Percentiles rank a stretch among this genome's conserved stretches.
Conservation (phyloP, 2,888 invertebrate genomes). For the Scaptomyza reducta region DNA sequence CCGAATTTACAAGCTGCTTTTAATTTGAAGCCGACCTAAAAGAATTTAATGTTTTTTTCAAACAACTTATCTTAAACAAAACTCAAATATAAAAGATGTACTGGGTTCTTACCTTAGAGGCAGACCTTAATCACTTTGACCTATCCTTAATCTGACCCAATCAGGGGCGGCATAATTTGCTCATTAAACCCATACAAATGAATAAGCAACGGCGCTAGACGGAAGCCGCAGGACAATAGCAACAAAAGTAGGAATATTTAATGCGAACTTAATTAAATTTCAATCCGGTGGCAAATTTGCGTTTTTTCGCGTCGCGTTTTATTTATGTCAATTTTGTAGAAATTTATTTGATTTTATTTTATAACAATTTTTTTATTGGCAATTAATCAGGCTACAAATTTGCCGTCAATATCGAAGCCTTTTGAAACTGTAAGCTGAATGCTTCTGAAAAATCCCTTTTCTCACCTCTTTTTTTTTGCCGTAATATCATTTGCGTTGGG, state of each 20-base stretch:
- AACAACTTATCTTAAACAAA: background rate
- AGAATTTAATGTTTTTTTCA: background rate
- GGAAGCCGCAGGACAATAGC: background rate
- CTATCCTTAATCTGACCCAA: conserved; percentile 19
- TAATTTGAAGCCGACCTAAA: background rate
- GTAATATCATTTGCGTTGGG: conserved; percentile 1
- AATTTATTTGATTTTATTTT: conserved; percentile 2
- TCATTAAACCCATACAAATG: conserved; percentile 37
- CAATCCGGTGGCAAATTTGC: conserved; percentile 20
- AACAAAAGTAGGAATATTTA: conserved; percentile 14
- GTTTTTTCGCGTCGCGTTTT: background rate
- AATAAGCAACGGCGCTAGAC: conserved; percentile 21
- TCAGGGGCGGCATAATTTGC: conserved; percentile 28
- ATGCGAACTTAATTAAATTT: conserved; percentile 43
- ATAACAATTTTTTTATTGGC: background rate
- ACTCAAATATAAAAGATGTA: background rate
- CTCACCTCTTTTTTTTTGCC: background rate
- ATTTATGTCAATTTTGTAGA: conserved; percentile 11
- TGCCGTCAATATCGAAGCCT: background rate
- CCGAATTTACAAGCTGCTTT: background rate
- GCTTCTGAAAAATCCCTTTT: conserved; percentile 10
- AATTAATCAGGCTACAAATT: conserved; percentile 19
- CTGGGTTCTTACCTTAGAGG: background rate
- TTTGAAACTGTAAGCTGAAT: conserved; percentile 7
- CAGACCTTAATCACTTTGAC: background rate